Conservation (phyloP, 2,113 vertebrate species). For the Upupa epops region DNA sequence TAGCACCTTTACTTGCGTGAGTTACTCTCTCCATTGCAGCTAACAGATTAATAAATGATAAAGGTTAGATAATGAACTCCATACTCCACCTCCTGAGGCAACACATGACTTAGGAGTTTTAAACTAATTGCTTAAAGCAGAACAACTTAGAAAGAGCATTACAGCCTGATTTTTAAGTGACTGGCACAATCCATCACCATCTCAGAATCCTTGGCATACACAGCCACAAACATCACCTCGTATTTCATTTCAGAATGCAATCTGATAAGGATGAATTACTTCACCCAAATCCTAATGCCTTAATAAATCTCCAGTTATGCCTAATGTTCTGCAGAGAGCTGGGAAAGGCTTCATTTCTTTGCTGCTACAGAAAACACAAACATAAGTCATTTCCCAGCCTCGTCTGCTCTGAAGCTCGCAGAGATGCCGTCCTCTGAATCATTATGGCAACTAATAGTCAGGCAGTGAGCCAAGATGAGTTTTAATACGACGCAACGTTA, state of each 20-base stretch:
- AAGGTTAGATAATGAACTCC: not conserved
- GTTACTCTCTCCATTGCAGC: not conserved
- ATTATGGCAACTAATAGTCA: not conserved
- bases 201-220: not conserved
- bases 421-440: not conserved
- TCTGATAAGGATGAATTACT: not conserved
- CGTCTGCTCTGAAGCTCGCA: not conserved
- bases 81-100: not conserved
- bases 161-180: not conserved
- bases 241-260: not conserved
- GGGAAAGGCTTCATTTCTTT: not conserved
- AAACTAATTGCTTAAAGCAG: not conserved
- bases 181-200: not conserved
- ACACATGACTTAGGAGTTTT: not conserved
- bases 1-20: not conserved
- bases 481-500: not conserved
- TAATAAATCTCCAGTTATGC: not conserved
- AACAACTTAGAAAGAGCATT: not conserved
- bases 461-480: accelerated
- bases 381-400: not conserved
- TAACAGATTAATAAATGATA: not conserved
- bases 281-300: not conserved
- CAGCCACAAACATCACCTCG: not conserved
- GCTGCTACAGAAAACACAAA: not conserved
- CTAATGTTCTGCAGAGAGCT: not conserved